Evolutionary conservation across 2,113 vertebrate species (phyloP).

Genomic region (Pitta sordida): DNA sequence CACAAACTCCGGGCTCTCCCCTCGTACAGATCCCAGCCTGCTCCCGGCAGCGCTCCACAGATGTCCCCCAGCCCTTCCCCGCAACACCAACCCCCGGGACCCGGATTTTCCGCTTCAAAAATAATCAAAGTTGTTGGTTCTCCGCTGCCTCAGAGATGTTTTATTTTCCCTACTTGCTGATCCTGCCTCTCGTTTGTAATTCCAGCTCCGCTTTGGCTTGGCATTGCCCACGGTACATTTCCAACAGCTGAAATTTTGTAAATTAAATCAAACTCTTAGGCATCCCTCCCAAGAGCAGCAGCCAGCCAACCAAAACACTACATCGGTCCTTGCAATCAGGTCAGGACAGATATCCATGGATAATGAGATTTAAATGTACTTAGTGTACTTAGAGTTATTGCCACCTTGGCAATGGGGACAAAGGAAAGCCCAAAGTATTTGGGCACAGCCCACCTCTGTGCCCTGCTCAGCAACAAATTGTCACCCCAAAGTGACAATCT

Average conservation of each 20-base stretch:
- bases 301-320: not conserved
- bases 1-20: not conserved
- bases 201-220: not conserved
- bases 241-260: not conserved
- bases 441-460: not conserved
- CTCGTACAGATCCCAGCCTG: not conserved
- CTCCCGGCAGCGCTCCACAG: not conserved
- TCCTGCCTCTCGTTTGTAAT: not conserved
- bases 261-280: not conserved
- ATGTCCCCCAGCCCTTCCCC: not conserved
- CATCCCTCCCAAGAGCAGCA: not conserved
- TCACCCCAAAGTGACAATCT: not conserved
- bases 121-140: not conserved
- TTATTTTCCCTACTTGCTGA: not conserved
- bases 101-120: not conserved
- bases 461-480: not conserved
- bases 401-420: not conserved
- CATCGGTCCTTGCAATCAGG: not conserved
- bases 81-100: not conserved
- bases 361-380: not conserved
- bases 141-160: rapidly evolving
- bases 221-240: not conserved
- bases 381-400: not conserved
- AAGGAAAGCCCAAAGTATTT: rapidly evolving
- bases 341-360: not conserved